Evolutionary conservation across 2,888 invertebrate species (phyloP), one percentile per base, ranked within the genome.

Genomic region (Nipponacmea schrenckii): DNA sequence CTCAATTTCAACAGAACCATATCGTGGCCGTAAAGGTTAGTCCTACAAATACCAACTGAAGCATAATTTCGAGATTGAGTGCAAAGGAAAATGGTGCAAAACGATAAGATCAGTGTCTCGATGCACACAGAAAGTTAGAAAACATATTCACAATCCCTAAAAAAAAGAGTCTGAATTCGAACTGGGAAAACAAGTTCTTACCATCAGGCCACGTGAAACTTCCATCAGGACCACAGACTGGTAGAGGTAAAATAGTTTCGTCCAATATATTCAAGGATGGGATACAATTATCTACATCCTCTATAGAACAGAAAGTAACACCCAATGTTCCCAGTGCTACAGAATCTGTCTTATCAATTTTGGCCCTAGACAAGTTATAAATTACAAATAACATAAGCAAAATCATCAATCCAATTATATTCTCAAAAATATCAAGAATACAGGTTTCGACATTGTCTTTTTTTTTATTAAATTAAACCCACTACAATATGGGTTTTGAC

Each of bases 171-270:
- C 8, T 39, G 39, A 1, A 5, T 10, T 39, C 7, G 1, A 39
- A 39, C 4, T 39, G 39, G 39, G 10, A 39, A 39, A 39, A 10
- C 8, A 7, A 10, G 7, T 62, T 73, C 77, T 74, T 62, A 78
- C 79, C 68, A 62, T 77, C 64, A 12, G 81, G 81, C 77, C 78
- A 81, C 5, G 67, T 69, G 24, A 83, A 67, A 3, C 76, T 72
- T 12, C 81, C 81, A 65, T 82, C 74, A n/a, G 77, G 68, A 27
- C 72, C 67, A 68, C 82, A 77, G 20, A 71, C 74, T 4, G 83
- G 82, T 5, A 82, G 66, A 3, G 80, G 81, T 12, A 83, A 67
- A 8, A 79, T 67, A 14, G 81, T 79, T 63, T 81, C 77, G 50
- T 82, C 76, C 15, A 83, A 69, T 7, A 83, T 62, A 15, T 80